Percentiles rank a stretch among this genome's conserved stretches.
These are phyloP conservation scores for Aspidapion aeneum DNA, from an alignment of 2,888 invertebrate genomes.

Conservation along the genomic window DNA sequence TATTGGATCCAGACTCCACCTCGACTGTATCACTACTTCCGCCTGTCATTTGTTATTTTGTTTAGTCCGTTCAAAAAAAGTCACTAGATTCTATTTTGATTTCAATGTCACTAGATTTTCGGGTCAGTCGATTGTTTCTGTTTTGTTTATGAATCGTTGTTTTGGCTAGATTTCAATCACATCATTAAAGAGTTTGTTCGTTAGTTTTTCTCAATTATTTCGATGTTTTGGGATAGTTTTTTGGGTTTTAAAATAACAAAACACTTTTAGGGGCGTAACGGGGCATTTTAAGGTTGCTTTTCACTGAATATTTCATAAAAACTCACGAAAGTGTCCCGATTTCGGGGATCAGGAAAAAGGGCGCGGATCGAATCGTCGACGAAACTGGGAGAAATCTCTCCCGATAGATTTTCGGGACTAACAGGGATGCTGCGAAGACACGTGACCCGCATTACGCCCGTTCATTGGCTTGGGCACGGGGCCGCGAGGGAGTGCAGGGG, in stretches of 20 bases:
- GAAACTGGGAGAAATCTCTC: not conserved
- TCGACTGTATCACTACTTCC: conserved; percentile 79
- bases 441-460: not conserved
- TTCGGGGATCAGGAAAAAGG: not conserved
- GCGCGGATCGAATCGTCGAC: not conserved
- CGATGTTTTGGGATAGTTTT: too few relatives aligned
- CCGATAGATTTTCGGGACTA: not conserved
- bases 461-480: not conserved
- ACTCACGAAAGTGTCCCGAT: not conserved
- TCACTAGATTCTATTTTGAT: too few relatives aligned
- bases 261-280: not conserved
- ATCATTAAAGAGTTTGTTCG: too few relatives aligned
- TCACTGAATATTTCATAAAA: not conserved
- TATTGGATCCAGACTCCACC: conserved; percentile 82
- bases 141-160: too few relatives aligned
- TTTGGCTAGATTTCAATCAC: too few relatives aligned
- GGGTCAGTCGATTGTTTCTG: too few relatives aligned
- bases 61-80: too few relatives aligned
- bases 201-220: too few relatives aligned
- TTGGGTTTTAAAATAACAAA: too few relatives aligned
- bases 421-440: not conserved
- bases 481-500: not conserved
- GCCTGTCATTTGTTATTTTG: too few relatives aligned
- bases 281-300: not conserved
- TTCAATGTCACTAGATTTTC: too few relatives aligned